Percentiles rank a stretch among this genome's conserved stretches.
These are phyloP conservation scores for Calameuta idolon DNA, from an alignment of 2,888 invertebrate genomes.

Conservation along the genomic window DNA sequence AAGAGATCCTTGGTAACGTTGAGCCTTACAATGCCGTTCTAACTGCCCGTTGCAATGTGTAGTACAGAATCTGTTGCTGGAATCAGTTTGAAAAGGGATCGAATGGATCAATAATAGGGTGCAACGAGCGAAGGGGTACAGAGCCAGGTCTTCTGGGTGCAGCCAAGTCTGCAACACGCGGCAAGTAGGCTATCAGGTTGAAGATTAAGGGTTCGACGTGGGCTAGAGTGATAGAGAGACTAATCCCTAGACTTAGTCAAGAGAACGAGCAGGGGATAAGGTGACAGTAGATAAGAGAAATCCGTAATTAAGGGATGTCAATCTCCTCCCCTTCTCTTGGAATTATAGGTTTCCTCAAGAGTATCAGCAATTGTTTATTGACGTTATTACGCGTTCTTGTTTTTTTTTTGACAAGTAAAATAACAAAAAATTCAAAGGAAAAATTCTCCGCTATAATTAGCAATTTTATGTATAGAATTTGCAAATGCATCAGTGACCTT, in stretches of 20 bases:
- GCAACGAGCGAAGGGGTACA: background rate
- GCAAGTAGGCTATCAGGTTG: constrained; percentile 27
- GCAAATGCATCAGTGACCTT: background rate
- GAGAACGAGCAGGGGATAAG: constrained; percentile 44
- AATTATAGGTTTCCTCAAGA: background rate
- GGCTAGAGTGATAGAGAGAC: constrained; percentile 62
- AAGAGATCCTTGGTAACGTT: background rate
- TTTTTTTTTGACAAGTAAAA: background rate
- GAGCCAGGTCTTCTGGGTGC: too few relatives aligned
- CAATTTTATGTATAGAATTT: background rate
- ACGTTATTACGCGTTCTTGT: background rate
- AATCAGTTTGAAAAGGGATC: background rate
- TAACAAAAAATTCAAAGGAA: background rate
- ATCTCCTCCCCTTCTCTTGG: constrained; percentile 25
- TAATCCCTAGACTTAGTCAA: constrained; percentile 56
- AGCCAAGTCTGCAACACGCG: background rate
- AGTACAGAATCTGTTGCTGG: background rate
- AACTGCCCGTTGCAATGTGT: background rate
- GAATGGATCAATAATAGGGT: background rate
- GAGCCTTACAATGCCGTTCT: background rate
- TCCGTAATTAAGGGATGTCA: constrained; percentile 61
- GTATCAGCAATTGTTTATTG: background rate
- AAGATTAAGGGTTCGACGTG: constrained; percentile 61
- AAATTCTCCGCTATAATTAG: background rate
- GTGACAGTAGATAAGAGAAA: constrained; percentile 66